Conservation (phyloP, 2,888 invertebrate genomes). For the Sphecodes monilicornis region DNA sequence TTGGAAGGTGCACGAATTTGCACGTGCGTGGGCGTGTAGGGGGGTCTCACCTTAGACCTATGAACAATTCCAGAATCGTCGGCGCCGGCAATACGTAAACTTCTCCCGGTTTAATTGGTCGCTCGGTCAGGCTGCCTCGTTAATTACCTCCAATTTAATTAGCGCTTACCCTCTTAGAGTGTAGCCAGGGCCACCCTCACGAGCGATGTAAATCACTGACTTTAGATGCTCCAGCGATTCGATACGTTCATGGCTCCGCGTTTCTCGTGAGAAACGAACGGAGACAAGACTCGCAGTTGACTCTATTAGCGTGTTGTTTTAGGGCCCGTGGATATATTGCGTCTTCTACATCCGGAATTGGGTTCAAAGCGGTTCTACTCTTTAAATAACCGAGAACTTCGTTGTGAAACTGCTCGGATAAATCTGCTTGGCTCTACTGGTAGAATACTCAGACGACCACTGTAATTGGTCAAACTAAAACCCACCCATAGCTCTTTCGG, state of each 20-base stretch:
- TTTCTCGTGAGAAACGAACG: conserved; percentile 21
- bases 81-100: conserved; percentile 61
- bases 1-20: conserved; percentile 19
- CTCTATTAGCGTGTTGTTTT: conserved; percentile 36
- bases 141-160: conserved; percentile 75
- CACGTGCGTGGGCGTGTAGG: background rate
- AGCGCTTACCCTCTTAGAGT: conserved; percentile 67
- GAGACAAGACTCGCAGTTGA: conserved; percentile 16
- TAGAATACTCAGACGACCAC: background rate
- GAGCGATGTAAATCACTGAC: conserved; percentile 68
- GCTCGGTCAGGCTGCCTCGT: conserved; percentile 66
- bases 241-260: conserved; percentile 35
- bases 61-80: conserved; percentile 63
- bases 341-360: conserved; percentile 3
- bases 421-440: background rate
- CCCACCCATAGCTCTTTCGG: background rate
- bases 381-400: background rate
- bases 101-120: conserved; percentile 68
- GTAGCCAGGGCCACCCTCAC: conserved; percentile 26
- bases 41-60: conserved; percentile 48
- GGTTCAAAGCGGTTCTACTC: conserved; percentile 6
- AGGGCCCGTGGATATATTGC: background rate
- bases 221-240: conserved; percentile 58
- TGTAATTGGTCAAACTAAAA: background rate
- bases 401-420: background rate